Evolutionary conservation across 2,113 vertebrate genomes (phyloP).

Genomic region (Athene noctua): DNA sequence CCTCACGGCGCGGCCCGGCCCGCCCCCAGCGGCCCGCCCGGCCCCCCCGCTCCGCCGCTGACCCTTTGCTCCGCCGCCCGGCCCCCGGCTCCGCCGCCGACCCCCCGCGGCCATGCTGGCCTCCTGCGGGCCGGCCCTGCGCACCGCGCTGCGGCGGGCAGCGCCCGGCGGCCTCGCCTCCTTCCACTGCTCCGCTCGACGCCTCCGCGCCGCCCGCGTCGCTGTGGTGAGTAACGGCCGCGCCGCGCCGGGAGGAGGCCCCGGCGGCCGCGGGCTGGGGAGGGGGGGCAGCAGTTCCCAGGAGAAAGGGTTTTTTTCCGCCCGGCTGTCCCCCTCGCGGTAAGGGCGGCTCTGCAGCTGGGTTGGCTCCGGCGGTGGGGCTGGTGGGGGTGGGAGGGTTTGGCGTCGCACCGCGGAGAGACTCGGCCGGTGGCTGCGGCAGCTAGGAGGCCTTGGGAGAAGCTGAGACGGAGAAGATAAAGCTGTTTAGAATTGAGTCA

Average conservation of each 20-base stretch:
- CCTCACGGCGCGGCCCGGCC: background rate
- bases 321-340: too few species aligned
- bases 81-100: background rate
- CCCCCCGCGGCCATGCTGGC: background rate
- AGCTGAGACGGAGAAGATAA: background rate
- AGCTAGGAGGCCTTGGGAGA: background rate
- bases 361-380: background rate
- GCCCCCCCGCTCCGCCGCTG: background rate
- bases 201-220: constrained; percentile 44
- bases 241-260: background rate
- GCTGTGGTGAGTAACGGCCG: constrained; percentile 73
- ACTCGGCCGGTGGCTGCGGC: background rate
- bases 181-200: constrained; percentile 55
- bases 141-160: background rate
- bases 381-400: background rate
- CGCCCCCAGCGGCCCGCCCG: background rate
- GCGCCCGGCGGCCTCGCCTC: background rate
- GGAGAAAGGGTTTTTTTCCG: background rate
- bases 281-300: too few species aligned
- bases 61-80: too few species aligned
- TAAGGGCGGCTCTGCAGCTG: background rate
- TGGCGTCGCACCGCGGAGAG: background rate
- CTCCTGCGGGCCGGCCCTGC: background rate
- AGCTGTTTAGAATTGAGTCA: background rate
- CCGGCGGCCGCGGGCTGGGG: background rate